Conservation (phyloP, 1,140 invertebrate genomes). For the Drosophila asahinai region DNA sequence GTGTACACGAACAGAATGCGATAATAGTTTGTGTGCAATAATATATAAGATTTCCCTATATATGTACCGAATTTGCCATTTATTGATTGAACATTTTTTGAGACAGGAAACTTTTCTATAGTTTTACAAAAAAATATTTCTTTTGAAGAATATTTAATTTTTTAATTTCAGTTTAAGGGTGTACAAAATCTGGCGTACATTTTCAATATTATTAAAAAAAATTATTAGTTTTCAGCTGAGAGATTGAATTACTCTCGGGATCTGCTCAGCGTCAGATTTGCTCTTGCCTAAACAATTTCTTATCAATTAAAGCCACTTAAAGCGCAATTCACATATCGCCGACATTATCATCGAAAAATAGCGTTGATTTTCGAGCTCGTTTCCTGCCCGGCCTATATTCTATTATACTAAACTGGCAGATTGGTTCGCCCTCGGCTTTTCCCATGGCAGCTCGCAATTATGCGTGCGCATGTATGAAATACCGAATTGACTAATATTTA, state of each 20-base stretch:
- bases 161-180: background rate
- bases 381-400: constrained; percentile 27
- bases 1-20: too few species aligned
- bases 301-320: constrained; percentile 41
- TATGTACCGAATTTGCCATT: too few species aligned
- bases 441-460: constrained; percentile 42
- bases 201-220: background rate
- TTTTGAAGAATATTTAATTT: too few species aligned
- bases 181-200: background rate
- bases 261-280: background rate
- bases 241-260: background rate
- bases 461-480: constrained; percentile 60
- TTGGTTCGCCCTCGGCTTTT: constrained; percentile 10
- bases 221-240: background rate
- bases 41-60: too few species aligned
- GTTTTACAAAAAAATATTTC: too few species aligned
- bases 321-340: constrained; percentile 38
- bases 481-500: constrained; percentile 75
- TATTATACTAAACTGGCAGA: constrained; percentile 15
- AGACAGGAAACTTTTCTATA: too few species aligned
- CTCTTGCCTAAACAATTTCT: background rate
- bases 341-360: constrained; percentile 17
- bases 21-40: too few species aligned
- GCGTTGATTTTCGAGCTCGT: constrained; percentile 16
- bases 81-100: too few species aligned